A percentile compares a stretch with the other conserved stretches of the same genome.
phyloP scores from a whole-genome alignment of 2,113 vertebrate species.

The Vidua chalybeata region DNA sequence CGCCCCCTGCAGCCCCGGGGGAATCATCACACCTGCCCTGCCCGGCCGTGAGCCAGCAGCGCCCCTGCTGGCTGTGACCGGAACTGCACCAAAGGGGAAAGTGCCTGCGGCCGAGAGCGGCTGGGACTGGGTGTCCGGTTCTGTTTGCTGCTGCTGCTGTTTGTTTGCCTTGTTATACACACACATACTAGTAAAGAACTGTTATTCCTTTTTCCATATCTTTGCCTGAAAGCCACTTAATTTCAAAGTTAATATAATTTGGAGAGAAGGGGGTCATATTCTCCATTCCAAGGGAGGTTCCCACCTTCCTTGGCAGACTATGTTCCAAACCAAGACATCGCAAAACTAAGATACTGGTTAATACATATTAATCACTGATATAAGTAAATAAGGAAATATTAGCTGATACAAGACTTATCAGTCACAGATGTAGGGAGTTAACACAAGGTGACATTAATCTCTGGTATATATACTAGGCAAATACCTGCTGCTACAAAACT shows the following conservation, averaged over 20 bases:
- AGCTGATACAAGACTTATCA: not conserved
- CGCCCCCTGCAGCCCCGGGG: not conserved
- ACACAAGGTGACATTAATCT: not conserved
- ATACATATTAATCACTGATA: not conserved
- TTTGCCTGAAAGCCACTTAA: not conserved
- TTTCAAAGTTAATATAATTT: not conserved
- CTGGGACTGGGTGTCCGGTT: no score
- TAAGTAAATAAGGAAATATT: not conserved
- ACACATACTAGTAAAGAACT: not conserved
- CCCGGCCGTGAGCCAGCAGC: not conserved
- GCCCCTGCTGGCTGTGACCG: not conserved
- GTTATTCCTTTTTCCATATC: not conserved
- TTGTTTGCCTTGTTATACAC: not conserved
- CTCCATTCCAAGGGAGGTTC: not conserved
- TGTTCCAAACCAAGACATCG: not conserved
- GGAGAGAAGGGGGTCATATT: not conserved
- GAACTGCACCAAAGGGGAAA: not conserved
- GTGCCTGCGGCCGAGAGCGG: not conserved
- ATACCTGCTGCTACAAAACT: not conserved
- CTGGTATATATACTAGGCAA: not conserved
- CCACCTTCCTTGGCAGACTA: fast-evolving
- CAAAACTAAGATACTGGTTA: not conserved
- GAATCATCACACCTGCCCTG: fast-evolving
- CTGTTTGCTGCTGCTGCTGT: not conserved
- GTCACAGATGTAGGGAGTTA: not conserved